phyloP scores from a whole-genome alignment of 1,140 invertebrate genomes.

The Reticulitermes speratus region DNA sequence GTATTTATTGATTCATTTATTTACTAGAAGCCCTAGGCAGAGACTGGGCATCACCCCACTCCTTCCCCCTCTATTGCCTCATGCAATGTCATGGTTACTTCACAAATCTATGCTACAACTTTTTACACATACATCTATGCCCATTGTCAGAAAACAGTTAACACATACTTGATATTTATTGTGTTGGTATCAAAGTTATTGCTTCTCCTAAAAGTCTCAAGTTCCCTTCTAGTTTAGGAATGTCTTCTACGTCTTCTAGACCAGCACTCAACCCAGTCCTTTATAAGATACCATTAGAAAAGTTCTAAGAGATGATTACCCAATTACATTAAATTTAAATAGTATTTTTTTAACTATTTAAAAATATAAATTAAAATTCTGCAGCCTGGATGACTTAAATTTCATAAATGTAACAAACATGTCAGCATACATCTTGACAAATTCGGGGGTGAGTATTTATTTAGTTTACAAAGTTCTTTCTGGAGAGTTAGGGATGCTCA shows the following conservation, averaged over 20 bases:
- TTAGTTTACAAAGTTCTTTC: not conserved
- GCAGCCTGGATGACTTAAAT: not conserved
- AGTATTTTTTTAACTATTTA: too few relatives aligned
- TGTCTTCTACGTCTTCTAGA: constrained; percentile 9
- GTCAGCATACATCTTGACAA: not conserved
- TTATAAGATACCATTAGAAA: constrained; percentile 3
- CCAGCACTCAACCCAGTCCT: not conserved
- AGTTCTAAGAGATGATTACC: constrained; percentile 10
- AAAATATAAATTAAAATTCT: not conserved
- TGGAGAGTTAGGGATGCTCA: not conserved
- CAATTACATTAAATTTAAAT: constrained; percentile 18
- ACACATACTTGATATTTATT: constrained; percentile 25
- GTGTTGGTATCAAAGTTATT: constrained; percentile 23
- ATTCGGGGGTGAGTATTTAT: not conserved
- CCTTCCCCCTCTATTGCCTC: constrained; percentile 30
- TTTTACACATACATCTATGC: constrained; percentile 7
- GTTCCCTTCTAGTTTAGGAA: constrained; percentile 6
- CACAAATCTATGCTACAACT: not conserved
- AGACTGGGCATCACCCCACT: constrained; percentile 29
- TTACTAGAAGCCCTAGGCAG: constrained; percentile 36
- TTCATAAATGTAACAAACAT: not conserved
- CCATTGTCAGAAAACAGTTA: not conserved
- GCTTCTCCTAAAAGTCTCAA: not conserved
- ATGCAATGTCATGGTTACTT: constrained; percentile 25
- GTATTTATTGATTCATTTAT: constrained; percentile 35